phyloP scores from a whole-genome alignment of 2,888 invertebrate species.

The Argyresthia albistria region DNA sequence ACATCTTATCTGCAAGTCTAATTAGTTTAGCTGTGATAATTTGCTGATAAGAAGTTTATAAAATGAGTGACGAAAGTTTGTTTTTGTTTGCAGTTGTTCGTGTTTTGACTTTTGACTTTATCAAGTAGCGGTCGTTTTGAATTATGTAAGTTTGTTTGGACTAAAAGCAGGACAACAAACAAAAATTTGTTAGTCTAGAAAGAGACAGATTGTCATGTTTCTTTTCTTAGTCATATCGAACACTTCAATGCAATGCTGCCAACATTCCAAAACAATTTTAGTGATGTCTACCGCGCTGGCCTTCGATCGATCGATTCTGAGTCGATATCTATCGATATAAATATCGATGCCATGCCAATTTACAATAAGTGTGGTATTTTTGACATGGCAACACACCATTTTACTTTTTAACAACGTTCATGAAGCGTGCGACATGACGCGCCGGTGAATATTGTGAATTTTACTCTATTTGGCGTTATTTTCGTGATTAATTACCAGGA shows the following conservation, averaged over 20 bases:
- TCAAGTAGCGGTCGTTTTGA: no score
- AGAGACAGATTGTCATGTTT: no score
- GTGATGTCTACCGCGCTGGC: no score
- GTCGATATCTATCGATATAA: no score
- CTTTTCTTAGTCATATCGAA: no score
- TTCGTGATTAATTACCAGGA: slow-evolving; percentile 34
- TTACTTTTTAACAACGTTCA: slow-evolving; percentile 6
- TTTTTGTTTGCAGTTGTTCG: not conserved
- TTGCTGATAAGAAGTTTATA: slow-evolving; percentile 1
- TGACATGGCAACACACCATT: not conserved
- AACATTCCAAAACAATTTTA: no score
- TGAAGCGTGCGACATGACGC: slow-evolving; percentile 62
- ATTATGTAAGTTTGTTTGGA: no score
- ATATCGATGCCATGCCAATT: not conserved
- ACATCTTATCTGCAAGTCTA: slow-evolving; percentile 60
- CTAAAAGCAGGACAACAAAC: no score
- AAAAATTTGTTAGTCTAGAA: no score
- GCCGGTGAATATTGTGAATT: slow-evolving; percentile 61
- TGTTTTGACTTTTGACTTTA: no score
- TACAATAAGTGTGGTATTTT: not conserved
- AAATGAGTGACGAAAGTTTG: not conserved
- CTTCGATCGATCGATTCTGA: no score
- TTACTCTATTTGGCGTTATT: slow-evolving; percentile 57
- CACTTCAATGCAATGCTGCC: no score
- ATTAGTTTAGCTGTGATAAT: slow-evolving; percentile 41